Percentiles rank a stretch among this genome's conserved stretches.
Conservation (phyloP, 2,888 invertebrate genomes). For the Mesoligia furuncula region DNA sequence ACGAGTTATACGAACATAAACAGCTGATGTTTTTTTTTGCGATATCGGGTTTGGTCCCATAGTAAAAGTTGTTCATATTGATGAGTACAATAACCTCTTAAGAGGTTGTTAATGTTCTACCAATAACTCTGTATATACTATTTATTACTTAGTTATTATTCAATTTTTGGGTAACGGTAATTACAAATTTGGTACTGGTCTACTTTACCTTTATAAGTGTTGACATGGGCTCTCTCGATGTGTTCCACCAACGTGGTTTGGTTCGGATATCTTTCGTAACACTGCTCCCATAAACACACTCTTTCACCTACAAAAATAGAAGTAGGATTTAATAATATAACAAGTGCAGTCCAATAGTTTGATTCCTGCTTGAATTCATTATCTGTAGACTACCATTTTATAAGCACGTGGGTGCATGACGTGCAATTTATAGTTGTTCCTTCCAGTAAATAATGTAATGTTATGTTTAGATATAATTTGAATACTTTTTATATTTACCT, state of each 20-base stretch:
- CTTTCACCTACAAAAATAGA: constrained; percentile 81
- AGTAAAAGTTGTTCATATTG: too few relatives aligned
- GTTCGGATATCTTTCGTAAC: constrained; percentile 94
- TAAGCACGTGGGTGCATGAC: not conserved
- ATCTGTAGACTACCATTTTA: not conserved
- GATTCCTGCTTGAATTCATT: not conserved
- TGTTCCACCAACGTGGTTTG: constrained; percentile 95
- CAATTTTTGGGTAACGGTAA: not conserved
- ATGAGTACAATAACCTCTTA: too few relatives aligned
- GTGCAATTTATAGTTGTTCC: not conserved
- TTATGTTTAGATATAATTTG: not conserved
- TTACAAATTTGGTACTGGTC: not conserved
- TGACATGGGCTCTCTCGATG: constrained; percentile 96
- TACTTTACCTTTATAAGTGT: constrained; percentile 92
- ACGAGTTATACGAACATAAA: too few relatives aligned
- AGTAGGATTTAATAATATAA: not conserved
- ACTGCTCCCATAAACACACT: constrained; percentile 96
- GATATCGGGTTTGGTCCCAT: too few relatives aligned
- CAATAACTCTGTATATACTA: not conserved
- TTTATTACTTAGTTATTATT: not conserved
- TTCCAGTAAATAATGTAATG: not conserved
- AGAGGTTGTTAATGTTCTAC: too few relatives aligned
- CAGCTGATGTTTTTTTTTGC: too few relatives aligned
- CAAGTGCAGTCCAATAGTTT: not conserved
- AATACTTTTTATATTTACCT: constrained; percentile 71